Evolutionary conservation across 2,113 vertebrate genomes (phyloP), one percentile per base, ranked within the genome.

Genomic region (Platichthys stellatus): DNA sequence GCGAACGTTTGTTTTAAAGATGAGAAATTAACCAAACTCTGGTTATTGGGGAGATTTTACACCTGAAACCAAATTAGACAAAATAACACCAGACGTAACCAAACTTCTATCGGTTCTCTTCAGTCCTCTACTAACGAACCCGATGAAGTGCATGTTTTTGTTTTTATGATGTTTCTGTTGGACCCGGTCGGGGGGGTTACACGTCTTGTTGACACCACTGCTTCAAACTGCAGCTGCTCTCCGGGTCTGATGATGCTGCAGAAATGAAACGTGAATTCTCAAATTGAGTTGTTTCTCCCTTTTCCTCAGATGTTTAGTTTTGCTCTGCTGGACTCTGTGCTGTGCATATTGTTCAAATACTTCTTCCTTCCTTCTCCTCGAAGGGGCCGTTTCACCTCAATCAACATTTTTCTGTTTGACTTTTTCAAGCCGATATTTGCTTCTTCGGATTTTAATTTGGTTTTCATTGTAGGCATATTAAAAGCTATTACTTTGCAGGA

Each of bases 311-410:
- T 66, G 20, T 54, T 54, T n/a, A 51, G 20, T 21, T 71, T 28
- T n/a, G 68, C 65, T 72, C 73, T 63, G 78, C 78, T 64, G 66
- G 79, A 88, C 86, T 85, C 62, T 83, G 84, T 88, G 83, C 84
- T 84, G 81, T 79, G 69, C 84, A 83, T 74, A 85, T 78, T 74
- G 76, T 88, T 88, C 74, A 74, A 51, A 71, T 18, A 12, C 28
- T 38, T 2, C 23, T 54, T 40, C 51, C 20, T 31, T 6, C 45
- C 53, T 54, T 13, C 47, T 67, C 56, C 45, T 43, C 4, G n/a
- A 17, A 76, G 61, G 56, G 60, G 54, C 65, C 20, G 20, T 77
- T 82, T 68, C 24, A 65, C 76, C 74, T 26, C 75, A 68, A 84
- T 79, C 74, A 31, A 57, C 66, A 31, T 63, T 31, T 68, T 63